Evolutionary conservation across 2,888 invertebrate species (phyloP).

Genomic region (Trissonchulus sp.): DNA sequence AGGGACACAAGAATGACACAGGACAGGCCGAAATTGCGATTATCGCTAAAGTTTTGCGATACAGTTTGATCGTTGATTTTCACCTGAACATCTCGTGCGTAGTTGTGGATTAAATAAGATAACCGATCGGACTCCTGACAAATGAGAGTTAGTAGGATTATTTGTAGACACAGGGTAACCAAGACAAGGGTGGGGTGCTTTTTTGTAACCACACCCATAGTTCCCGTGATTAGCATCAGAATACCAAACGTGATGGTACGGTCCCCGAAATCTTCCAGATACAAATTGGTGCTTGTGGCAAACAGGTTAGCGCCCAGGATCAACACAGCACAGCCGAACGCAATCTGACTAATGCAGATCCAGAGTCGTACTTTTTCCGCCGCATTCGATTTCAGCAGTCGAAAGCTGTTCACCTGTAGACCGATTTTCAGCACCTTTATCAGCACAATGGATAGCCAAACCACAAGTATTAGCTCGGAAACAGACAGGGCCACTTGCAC

Average conservation of each 20-base stretch:
- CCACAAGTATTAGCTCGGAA: neutral
- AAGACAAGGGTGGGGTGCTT: neutral
- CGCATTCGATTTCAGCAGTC: neutral
- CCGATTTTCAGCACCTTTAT: neutral
- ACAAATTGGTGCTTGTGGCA: neutral
- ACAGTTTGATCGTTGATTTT: too few relatives aligned
- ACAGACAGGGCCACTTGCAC: neutral
- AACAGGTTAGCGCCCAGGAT: neutral
- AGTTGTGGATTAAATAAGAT: constrained; percentile 6
- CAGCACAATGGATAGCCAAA: neutral
- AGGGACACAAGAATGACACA: too few relatives aligned
- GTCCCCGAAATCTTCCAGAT: constrained; percentile 18
- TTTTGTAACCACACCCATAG: neutral
- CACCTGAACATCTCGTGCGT: too few relatives aligned
- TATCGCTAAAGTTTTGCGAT: too few relatives aligned
- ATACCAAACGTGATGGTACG: neutral
- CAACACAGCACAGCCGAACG: neutral
- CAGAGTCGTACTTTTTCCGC: neutral
- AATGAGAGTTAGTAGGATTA: neutral
- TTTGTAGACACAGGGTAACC: neutral
- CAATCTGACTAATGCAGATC: neutral
- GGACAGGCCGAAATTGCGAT: too few relatives aligned
- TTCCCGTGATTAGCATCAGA: neutral
- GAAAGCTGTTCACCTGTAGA: neutral
- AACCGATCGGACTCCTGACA: constrained; percentile 16